Percentiles rank a stretch among this genome's conserved stretches.
Evolutionary conservation across 2,113 vertebrate species (phyloP).

Genomic region (Mustelus asterias): DNA sequence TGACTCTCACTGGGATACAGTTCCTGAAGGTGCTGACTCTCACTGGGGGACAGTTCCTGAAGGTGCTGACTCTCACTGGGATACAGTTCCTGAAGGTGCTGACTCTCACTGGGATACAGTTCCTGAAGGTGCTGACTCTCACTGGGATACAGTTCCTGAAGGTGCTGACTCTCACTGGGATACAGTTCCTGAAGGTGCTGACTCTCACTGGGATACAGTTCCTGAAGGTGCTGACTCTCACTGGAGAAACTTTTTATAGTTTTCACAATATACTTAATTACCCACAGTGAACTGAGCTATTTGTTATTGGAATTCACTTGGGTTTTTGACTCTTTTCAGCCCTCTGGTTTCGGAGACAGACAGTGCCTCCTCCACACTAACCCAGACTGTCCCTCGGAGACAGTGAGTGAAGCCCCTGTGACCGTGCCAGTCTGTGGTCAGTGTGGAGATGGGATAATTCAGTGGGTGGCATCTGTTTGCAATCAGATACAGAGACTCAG

Average conservation of each 20-base stretch:
- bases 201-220: not conserved
- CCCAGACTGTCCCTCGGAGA: not conserved
- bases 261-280: too few species aligned
- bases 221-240: not conserved
- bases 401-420: not conserved
- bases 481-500: not conserved
- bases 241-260: too few species aligned
- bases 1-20: not conserved
- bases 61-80: not conserved
- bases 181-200: not conserved
- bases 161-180: not conserved
- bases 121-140: not conserved
- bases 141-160: not conserved
- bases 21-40: not conserved
- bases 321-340: not conserved
- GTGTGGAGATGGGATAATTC: not conserved
- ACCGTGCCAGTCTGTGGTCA: not conserved
- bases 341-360: not conserved
- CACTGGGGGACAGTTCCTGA: not conserved
- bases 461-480: not conserved
- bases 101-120: not conserved
- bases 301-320: not conserved
- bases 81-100: not conserved
- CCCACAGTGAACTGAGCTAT: not conserved
- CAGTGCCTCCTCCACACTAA: not conserved